A percentile compares a stretch with the other conserved stretches of the same genome.
phyloP scores from a whole-genome alignment of 2,888 invertebrate species.

The Drosophila formosana region DNA sequence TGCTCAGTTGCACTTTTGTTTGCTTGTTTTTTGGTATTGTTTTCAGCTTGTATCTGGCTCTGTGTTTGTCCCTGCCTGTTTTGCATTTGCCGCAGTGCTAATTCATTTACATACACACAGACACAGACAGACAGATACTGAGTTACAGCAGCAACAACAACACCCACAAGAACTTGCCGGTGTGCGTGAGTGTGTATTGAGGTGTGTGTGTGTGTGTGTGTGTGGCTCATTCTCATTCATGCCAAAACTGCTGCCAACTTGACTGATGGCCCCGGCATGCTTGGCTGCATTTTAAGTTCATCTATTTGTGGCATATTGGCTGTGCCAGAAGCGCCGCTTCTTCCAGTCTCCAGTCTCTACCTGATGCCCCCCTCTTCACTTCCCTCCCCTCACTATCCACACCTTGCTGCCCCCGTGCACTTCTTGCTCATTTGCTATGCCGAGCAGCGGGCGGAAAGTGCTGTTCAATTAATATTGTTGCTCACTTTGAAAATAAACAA shows the following conservation, averaged over 20 bases:
- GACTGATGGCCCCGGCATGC: constrained; percentile 78
- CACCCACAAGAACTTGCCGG: constrained; percentile 34
- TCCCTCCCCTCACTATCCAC: not conserved
- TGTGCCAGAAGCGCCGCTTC: constrained; percentile 28
- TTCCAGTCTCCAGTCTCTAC: constrained; percentile 11
- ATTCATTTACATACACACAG: constrained; percentile 69
- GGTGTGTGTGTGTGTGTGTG: constrained; percentile 21
- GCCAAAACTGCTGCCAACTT: constrained; percentile 69
- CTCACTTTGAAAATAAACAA: constrained; percentile 55
- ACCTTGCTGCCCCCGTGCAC: not conserved
- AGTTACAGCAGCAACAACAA: constrained; percentile 29
- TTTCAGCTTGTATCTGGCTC: constrained; percentile 17
- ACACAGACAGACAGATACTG: constrained; percentile 38
- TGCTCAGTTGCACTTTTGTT: not conserved
- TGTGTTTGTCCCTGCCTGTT: constrained; percentile 43
- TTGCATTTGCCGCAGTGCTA: constrained; percentile 73
- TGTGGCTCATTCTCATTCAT: constrained; percentile 72
- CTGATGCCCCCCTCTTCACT: constrained; percentile 7
- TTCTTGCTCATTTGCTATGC: constrained; percentile 50
- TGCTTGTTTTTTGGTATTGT: constrained; percentile 19
- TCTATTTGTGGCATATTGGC: constrained; percentile 72
- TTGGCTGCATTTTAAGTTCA: constrained; percentile 83
- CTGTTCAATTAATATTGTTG: constrained; percentile 69
- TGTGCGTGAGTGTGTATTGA: constrained; percentile 9
- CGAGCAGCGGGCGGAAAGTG: constrained; percentile 52